phyloP scores from a whole-genome alignment of 2,888 invertebrate species.

The Oscheius myriophilus region DNA sequence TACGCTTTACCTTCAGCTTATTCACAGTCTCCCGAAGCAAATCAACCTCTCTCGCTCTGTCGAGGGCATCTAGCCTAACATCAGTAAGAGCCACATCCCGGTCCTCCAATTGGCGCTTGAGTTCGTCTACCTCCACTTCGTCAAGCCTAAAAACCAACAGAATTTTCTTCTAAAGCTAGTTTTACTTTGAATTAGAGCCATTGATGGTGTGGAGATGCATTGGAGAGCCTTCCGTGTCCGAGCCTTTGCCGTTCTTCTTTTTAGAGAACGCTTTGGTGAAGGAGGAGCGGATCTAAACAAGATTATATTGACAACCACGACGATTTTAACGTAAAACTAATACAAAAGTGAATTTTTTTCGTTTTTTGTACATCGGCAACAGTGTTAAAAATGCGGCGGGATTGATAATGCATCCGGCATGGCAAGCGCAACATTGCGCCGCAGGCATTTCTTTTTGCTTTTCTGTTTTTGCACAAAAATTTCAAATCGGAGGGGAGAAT shows the following conservation, averaged over 20 bases:
- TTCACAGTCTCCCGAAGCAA: conserved; percentile 94
- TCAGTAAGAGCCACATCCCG: conserved; percentile 96
- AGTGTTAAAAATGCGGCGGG: too few relatives aligned
- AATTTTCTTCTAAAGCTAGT: not conserved
- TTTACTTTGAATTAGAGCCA: conserved; percentile 24
- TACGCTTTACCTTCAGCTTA: conserved; percentile 85
- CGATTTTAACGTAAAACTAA: not conserved
- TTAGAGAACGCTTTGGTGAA: conserved; percentile 90
- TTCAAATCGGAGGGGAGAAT: too few relatives aligned
- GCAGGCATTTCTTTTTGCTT: not conserved
- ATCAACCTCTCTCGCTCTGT: conserved; percentile 95
- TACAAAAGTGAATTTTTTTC: not conserved
- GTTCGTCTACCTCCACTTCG: conserved; percentile 62
- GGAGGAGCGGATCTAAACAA: conserved; percentile 83
- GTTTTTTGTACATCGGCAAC: too few relatives aligned
- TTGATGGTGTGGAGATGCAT: conserved; percentile 53
- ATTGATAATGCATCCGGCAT: too few relatives aligned
- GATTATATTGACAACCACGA: not conserved
- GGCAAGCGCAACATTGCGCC: too few relatives aligned
- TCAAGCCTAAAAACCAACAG: conserved; percentile 36
- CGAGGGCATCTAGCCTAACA: conserved; percentile 86
- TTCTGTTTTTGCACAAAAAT: not conserved
- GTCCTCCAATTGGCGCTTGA: conserved; percentile 91
- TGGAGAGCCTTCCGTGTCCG: conserved; percentile 74
- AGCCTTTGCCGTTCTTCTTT: conserved; percentile 66